Percentiles rank a stretch among this genome's conserved stretches.
phyloP scores from a whole-genome alignment of 2,797 vertebrate species.

The Peromyscus aztecus region DNA sequence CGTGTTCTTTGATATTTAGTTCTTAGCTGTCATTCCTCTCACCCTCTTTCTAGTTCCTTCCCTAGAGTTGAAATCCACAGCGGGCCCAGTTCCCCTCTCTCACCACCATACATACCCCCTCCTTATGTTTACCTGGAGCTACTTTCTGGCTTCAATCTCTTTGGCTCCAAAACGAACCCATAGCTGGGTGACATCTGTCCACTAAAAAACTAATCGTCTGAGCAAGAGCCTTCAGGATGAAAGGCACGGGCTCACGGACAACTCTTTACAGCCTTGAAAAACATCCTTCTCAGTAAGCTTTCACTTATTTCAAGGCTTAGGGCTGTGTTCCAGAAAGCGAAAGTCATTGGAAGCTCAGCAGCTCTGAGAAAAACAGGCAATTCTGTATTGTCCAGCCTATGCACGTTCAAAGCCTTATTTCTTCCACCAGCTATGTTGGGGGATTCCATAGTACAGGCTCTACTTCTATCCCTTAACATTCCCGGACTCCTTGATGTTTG shows the following conservation, averaged over 20 bases:
- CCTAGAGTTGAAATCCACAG: conserved; percentile 7
- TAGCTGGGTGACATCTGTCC: conserved; percentile 53
- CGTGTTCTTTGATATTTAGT: conserved; percentile 62
- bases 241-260: conserved; percentile 13
- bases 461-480: conserved; percentile 14
- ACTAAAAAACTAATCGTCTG: conserved; percentile 25
- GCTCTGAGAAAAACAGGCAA: conserved; percentile 26
- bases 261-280: conserved; percentile 28
- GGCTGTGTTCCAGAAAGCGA: conserved; percentile 46
- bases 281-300: conserved; percentile 20
- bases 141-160: conserved; percentile 52
- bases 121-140: neutral
- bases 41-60: conserved; percentile 47
- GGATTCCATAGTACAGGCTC: neutral
- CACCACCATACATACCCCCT: neutral
- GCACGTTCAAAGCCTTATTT: conserved; percentile 37
- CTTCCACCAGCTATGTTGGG: neutral
- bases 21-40: conserved; percentile 53
- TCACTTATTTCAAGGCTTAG: conserved; percentile 7
- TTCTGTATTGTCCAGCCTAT: conserved; percentile 10
- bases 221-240: conserved; percentile 2
- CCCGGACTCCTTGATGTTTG: conserved; percentile 13
- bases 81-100: neutral
- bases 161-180: conserved; percentile 8
- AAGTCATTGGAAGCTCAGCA: conserved; percentile 36